These are phyloP conservation scores for Bombus superbus DNA, from an alignment of 1,140 invertebrate genomes.

Conservation along the genomic window DNA sequence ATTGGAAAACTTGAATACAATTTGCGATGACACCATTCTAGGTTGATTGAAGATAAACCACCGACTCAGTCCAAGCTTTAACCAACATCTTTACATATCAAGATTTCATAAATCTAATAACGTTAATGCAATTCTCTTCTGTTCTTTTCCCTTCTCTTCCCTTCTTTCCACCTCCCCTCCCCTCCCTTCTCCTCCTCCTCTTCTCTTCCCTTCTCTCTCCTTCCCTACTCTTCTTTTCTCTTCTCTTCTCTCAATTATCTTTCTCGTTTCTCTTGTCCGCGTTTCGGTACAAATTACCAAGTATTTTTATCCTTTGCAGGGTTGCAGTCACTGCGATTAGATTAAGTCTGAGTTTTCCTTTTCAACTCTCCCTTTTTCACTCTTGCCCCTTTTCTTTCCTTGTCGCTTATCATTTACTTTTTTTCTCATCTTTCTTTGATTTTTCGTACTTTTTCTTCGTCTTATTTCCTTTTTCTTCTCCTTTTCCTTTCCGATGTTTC, in stretches of 20 bases:
- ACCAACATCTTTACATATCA: not conserved
- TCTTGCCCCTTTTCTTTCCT: not conserved
- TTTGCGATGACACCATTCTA: not conserved
- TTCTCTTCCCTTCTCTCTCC: too few relatives aligned
- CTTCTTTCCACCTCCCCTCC: too few relatives aligned
- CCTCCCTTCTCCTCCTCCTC: too few relatives aligned
- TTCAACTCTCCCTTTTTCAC: not conserved
- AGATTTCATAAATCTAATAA: constrained; percentile 45
- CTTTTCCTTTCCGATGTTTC: too few relatives aligned
- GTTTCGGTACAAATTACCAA: constrained; percentile 55
- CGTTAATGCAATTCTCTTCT: constrained; percentile 23
- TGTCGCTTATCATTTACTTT: constrained; percentile 12
- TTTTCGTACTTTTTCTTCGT: not conserved
- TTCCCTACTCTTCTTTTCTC: too few relatives aligned
- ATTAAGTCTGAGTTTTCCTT: constrained; percentile 51
- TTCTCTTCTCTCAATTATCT: constrained; percentile 23
- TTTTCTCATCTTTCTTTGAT: constrained; percentile 5
- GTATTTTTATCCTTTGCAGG: constrained; percentile 66
- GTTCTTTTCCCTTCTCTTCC: too few relatives aligned
- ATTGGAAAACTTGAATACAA: constrained; percentile 4
- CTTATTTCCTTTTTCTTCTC: too few relatives aligned
- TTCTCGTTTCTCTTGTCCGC: constrained; percentile 12
- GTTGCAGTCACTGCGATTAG: constrained; percentile 55
- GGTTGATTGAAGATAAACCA: constrained; percentile 5
- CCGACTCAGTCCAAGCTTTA: not conserved